Percentiles rank a stretch among this genome's conserved stretches.
Evolutionary conservation across 1,140 invertebrate genomes (phyloP).

Genomic region (Phthorimaea operculella): DNA sequence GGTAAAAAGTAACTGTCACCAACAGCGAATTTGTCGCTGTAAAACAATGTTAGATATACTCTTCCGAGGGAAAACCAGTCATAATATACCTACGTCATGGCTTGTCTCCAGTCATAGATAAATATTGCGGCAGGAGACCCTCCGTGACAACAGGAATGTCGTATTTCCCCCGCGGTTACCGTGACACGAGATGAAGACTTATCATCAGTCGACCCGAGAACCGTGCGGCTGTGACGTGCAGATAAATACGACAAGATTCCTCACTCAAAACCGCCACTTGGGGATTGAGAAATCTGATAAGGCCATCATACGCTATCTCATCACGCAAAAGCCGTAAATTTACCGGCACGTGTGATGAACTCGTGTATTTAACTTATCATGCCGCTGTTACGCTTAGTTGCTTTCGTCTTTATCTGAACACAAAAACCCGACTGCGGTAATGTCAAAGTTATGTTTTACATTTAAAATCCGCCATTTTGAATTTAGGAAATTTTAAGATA

Average conservation of each 20-base stretch:
- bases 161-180: slow-evolving; percentile 25
- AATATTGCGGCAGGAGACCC: slow-evolving; percentile 16
- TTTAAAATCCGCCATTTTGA: too few relatives aligned
- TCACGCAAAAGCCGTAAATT: too few relatives aligned
- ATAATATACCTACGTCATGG: neutral
- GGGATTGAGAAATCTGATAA: slow-evolving; percentile 21
- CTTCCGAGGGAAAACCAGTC: slow-evolving; percentile 1
- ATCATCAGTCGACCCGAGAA: slow-evolving; percentile 9
- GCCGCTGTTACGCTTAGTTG: too few relatives aligned
- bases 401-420: too few relatives aligned
- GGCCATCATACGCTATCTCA: slow-evolving; percentile 1
- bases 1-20: too few relatives aligned
- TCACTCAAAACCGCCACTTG: slow-evolving; percentile 11
- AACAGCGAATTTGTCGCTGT: too few relatives aligned
- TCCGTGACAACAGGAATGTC: slow-evolving; percentile 22
- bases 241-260: slow-evolving; percentile 18
- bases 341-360: too few relatives aligned
- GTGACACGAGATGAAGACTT: slow-evolving; percentile 21
- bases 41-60: slow-evolving; percentile 5
- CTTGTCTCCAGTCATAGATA: slow-evolving; percentile 15
- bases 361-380: too few relatives aligned
- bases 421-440: too few relatives aligned
- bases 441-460: too few relatives aligned
- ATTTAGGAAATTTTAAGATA: too few relatives aligned
- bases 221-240: neutral